These are phyloP conservation scores for Emydura subglobosa DNA, from an alignment of 2,113 vertebrate species.

Conservation along the genomic window DNA sequence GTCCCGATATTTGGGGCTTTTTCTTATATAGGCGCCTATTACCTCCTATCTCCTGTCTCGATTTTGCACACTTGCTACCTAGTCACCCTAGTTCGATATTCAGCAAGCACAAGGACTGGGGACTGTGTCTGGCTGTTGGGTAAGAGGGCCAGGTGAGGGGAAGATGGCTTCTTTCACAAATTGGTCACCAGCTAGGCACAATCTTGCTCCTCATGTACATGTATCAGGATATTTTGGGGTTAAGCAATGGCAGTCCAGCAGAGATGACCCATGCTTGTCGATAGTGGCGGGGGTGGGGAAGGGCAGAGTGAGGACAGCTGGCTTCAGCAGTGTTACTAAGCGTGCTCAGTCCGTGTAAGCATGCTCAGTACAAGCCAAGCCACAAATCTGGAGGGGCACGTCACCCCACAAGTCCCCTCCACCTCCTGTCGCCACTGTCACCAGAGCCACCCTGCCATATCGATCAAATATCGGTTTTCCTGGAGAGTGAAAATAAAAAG, in stretches of 20 bases:
- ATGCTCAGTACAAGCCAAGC: neutral
- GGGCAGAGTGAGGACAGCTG: neutral
- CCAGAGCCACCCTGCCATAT: neutral
- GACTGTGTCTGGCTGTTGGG: neutral
- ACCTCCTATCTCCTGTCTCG: no score
- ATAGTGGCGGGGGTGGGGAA: no score
- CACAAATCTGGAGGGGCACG: neutral
- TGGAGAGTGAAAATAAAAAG: neutral
- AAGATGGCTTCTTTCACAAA: neutral
- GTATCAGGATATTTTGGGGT: fast-evolving
- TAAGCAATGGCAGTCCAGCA: neutral
- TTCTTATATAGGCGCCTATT: no score
- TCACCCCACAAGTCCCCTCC: no score
- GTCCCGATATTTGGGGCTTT: no score
- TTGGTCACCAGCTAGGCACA: neutral
- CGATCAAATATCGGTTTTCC: neutral
- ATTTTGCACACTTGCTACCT: no score
- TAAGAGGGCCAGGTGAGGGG: neutral
- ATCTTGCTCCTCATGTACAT: neutral
- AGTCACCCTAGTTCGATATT: neutral
- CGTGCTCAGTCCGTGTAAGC: neutral
- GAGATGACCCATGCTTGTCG: neutral
- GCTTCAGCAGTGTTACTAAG: neutral
- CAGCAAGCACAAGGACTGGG: neutral
- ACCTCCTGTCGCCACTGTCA: neutral